These are phyloP conservation scores for Scaptomyza caliginosa DNA, from an alignment of 2,888 invertebrate genomes.

Conservation along the genomic window DNA sequence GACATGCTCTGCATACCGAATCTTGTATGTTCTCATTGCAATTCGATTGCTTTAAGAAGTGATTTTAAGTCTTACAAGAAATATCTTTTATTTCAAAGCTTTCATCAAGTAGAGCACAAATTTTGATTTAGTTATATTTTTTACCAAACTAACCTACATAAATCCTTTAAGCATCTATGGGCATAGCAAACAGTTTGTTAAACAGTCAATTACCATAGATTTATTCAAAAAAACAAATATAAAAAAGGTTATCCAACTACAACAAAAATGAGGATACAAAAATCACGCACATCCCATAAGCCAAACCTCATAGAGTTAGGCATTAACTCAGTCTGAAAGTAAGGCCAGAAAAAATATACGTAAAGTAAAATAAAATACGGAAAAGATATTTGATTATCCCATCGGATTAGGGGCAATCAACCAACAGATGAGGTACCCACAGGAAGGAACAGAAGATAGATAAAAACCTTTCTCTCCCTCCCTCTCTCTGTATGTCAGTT, in stretches of 20 bases:
- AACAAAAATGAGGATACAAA: slow-evolving; percentile 25
- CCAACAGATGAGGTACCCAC: slow-evolving; percentile 39
- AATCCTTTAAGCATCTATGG: not conserved
- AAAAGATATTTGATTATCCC: slow-evolving; percentile 61
- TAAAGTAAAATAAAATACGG: slow-evolving; percentile 11
- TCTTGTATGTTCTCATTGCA: not conserved
- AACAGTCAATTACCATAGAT: slow-evolving; percentile 2
- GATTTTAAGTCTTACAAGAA: not conserved
- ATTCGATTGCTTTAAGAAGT: not conserved
- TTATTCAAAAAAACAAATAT: no score
- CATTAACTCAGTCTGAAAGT: slow-evolving; percentile 31
- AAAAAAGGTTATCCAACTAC: slow-evolving; percentile 5
- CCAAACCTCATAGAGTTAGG: slow-evolving; percentile 51
- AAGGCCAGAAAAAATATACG: not conserved
- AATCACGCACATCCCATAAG: slow-evolving; percentile 46
- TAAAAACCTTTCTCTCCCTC: not conserved
- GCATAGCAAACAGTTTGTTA: not conserved
- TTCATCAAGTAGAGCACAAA: no score
- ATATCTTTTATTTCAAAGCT: no score
- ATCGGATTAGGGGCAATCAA: slow-evolving; percentile 46
- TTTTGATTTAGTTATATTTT: no score
- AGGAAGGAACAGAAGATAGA: not conserved
- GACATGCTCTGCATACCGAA: slow-evolving; percentile 8
- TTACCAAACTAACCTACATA: not conserved
- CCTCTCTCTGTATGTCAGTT: slow-evolving; percentile 2